Evolutionary conservation across 2,888 invertebrate genomes (phyloP), one percentile per base, ranked within the genome.

Genomic region (Mimas tiliae): DNA sequence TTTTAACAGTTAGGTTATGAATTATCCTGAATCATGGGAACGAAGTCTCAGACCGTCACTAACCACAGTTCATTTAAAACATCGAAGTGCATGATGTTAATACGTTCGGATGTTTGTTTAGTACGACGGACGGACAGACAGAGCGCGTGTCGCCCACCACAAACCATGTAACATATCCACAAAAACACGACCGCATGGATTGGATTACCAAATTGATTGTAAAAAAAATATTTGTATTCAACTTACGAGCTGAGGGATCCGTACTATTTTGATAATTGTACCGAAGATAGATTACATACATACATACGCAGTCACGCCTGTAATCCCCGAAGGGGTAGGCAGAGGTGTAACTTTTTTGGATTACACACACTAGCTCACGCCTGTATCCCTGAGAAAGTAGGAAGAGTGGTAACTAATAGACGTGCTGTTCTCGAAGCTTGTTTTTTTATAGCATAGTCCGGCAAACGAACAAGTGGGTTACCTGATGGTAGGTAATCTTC

Each of bases 121-220:
- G 50, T 50, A 11, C 12, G 53, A 34, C 53, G n/a, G 33, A 53
- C 33, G 9, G 42, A 58, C 55, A 16, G 55, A 55, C 55, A 50
- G 45, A 45, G 58, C 58, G 58, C 58, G 58, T 58, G 58, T 58
- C 58, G 12, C 38, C 58, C 58, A 42, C 58, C 58, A 19, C 58
- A 58, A 42, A 38, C 14, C 58, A 19, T 42, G 38, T 38, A 19
- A 58, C 42, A 58, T 42, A 12, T 16, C 58, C 58, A 58, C 58
- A 58, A 58, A 52, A 58, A 58, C 52, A 27, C 16, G 19, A 52
- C 52, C 58, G 38, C 55, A 58, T 2, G 19, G 19, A 19, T 58
- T 38, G 42, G 12, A 42, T 58, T 58, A 58, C 58, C 19, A 42
- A 58, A 38, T 42, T 58, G 42, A 42, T 55, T 12, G 19, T 27